Evolutionary conservation across 2,888 invertebrate genomes (phyloP).

Genomic region (Timandra comae): DNA sequence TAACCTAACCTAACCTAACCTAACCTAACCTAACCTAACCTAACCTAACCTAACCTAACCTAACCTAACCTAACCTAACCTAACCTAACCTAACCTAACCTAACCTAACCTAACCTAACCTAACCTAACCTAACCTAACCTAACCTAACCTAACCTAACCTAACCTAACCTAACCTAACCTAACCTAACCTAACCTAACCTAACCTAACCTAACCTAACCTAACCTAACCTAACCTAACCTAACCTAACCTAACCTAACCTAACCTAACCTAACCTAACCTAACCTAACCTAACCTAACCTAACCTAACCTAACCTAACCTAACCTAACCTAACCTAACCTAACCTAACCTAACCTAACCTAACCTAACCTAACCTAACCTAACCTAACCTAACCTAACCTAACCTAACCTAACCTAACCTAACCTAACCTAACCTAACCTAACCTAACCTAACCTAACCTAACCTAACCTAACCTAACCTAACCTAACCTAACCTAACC

Average conservation of each 20-base stretch:
- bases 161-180: constrained; percentile 2
- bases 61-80: constrained; percentile 3
- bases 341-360: constrained; percentile 15
- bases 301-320: constrained; percentile 11
- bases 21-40: constrained; percentile 7
- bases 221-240: constrained; percentile 14
- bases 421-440: constrained; percentile 11
- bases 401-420: constrained; percentile 9
- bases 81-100: constrained; percentile 3
- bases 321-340: constrained; percentile 9
- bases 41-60: constrained; percentile 4
- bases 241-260: constrained; percentile 12
- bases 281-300: constrained; percentile 12
- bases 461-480: constrained; percentile 13
- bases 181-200: constrained; percentile 11
- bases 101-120: constrained; percentile 3
- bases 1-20: constrained; percentile 9
- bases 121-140: constrained; percentile 6
- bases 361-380: constrained; percentile 22
- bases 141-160: constrained; percentile 1
- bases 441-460: constrained; percentile 12
- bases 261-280: constrained; percentile 12
- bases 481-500: constrained; percentile 11
- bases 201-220: constrained; percentile 16
- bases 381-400: constrained; percentile 10